Base-by-base conservation (phyloP, 1,140 invertebrate species). In the Drosophila miranda region DNA sequence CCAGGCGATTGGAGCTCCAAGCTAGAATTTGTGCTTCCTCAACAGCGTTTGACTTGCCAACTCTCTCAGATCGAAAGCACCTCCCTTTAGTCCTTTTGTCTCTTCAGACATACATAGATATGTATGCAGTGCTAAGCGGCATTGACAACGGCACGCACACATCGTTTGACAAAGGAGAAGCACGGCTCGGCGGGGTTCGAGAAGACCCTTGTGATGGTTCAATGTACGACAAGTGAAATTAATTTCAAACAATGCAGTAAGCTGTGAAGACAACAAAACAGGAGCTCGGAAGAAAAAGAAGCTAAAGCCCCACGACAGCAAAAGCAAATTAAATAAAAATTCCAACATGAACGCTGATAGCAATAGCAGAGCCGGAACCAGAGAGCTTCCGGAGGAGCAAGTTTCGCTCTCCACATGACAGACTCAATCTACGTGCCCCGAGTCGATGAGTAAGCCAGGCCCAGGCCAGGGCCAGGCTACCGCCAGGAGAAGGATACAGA, bases 281-380 rank as follows among this genome's bases (percentile, higher is more conserved):
- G 44, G 77, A 77, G 49, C 34, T 13, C 9, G 34, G 34, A 38
- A 38, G 38, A n/a, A 21, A 28, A 46, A 61, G 34, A 73, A 48
- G 60, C 56, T 74, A 66, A 75, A 52, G 52, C 62, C 57, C 58
- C 54, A 74, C 50, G 61, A 75, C 72, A 74, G 73, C 60, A 56
- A n/a, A 75, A 78, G 78, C 66, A 86, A 86, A 86, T 86, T 86
- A 86, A 86, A 86, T 86, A 86, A 86, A 87, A 86, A 86, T 86
- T 86, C 81, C 81, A 74, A 50, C 81, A 86, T 75, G 81, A 66
- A 55, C 69, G 62, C 34, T 55, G 51, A 52, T 16, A 26, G 23
- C 23, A 26, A 26, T 26, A 26, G 45, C 28, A 44, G 48, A 23
- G 30, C n/a, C 28, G 28, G 49, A 48, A 42, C 75, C 46, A 69